These are phyloP conservation scores for Dendrolimus kikuchii DNA, from an alignment of 1,140 invertebrate species.

Conservation along the genomic window DNA sequence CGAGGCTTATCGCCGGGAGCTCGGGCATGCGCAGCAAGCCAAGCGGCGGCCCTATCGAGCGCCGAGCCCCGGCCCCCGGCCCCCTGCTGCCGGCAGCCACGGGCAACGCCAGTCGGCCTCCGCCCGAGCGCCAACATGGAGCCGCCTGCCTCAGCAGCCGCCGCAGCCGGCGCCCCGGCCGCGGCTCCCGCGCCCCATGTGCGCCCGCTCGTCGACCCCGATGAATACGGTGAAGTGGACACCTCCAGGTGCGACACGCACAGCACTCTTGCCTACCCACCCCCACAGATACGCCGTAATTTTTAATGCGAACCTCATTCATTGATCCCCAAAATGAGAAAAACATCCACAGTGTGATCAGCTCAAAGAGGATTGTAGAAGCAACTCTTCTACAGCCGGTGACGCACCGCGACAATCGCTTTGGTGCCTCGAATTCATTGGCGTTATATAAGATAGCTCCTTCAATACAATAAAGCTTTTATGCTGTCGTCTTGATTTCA, in stretches of 20 bases:
- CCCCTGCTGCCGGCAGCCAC: constrained; percentile 13
- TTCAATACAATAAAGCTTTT: too few species aligned
- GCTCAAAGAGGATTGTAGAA: too few species aligned
- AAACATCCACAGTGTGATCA: too few species aligned
- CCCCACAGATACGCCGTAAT: too few species aligned
- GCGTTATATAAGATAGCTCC: too few species aligned
- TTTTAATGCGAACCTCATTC: too few species aligned
- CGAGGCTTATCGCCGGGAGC: constrained; percentile 1
- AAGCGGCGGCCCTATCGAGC: constrained; percentile 20
- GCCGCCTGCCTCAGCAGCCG: constrained; percentile 16
- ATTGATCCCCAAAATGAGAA: too few species aligned
- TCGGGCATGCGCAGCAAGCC: constrained; percentile 11
- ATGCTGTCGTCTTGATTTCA: too few species aligned
- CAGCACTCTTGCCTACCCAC: too few species aligned
- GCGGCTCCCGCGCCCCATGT: constrained; percentile 19
- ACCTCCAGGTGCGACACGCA: constrained; percentile 45
- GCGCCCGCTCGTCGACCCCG: constrained; percentile 57
- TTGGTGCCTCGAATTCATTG: too few species aligned
- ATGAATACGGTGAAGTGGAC: constrained; percentile 61
- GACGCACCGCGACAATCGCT: too few species aligned
- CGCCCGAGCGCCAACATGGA: constrained; percentile 29
- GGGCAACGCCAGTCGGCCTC: constrained; percentile 8
- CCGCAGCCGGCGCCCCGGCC: constrained; percentile 20
- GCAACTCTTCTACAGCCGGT: too few species aligned
- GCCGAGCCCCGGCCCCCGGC: constrained; percentile 10